A percentile compares a stretch with the other conserved stretches of the same genome.
Conservation (phyloP, 2,113 vertebrate species). For the Patagioenas fasciata region DNA sequence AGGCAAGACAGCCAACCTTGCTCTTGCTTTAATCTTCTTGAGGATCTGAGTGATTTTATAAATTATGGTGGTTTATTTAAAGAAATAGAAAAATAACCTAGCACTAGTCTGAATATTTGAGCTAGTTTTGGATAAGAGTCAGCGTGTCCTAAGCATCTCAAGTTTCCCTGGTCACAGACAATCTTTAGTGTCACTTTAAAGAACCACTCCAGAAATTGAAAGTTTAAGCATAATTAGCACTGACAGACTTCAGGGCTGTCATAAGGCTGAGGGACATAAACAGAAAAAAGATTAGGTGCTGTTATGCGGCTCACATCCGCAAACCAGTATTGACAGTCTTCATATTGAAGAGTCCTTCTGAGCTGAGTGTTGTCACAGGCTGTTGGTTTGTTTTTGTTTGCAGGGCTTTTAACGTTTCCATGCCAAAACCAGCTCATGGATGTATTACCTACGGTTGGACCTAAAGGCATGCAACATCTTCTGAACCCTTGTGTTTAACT, state of each 20-base stretch:
- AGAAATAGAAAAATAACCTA: neutral
- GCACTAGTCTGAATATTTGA: neutral
- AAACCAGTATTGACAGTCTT: neutral
- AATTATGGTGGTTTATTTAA: neutral
- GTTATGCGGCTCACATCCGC: neutral
- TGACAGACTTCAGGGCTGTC: neutral
- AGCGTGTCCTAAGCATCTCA: neutral
- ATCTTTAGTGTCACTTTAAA: neutral
- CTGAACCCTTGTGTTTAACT: neutral
- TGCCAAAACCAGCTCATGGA: neutral
- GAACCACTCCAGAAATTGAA: neutral
- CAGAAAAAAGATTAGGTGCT: neutral
- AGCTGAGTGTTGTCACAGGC: neutral
- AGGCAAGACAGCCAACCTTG: neutral
- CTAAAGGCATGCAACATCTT: neutral
- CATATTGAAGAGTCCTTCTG: neutral
- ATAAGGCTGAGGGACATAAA: neutral
- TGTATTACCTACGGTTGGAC: fast-evolving
- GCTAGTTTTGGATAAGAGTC: neutral
- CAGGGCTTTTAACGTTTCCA: neutral
- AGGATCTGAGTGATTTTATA: neutral
- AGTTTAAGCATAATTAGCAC: neutral
- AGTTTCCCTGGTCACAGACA: neutral
- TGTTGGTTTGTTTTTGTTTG: neutral
- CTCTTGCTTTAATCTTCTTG: neutral